A percentile compares a stretch with the other conserved stretches of the same genome.
These are phyloP conservation scores for Eidolon dupreanum DNA, from an alignment of 2,797 vertebrate species.

Conservation along the genomic window DNA sequence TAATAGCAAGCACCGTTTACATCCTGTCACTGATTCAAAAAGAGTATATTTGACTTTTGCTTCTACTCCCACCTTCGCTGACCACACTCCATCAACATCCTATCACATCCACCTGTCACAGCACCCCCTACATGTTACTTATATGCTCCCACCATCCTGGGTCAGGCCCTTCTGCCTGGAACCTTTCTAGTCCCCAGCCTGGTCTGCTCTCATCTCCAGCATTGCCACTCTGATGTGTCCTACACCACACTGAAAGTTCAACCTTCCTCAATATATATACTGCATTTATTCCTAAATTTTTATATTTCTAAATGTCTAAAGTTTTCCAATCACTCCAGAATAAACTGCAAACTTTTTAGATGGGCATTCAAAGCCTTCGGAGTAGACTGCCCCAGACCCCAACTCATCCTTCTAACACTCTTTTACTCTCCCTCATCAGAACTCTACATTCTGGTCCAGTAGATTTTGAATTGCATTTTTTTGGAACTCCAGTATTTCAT, in stretches of 20 bases:
- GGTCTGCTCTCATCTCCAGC: neutral
- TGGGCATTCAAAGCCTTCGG: neutral
- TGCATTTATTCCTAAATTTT: neutral
- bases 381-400: neutral
- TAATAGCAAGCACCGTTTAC: neutral
- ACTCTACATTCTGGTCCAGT: neutral
- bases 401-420: neutral
- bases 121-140: too few relatives aligned
- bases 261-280: neutral
- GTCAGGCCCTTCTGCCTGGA: neutral
- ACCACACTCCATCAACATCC: neutral
- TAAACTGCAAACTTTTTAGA: neutral
- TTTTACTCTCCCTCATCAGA: neutral
- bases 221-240: neutral
- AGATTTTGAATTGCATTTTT: neutral
- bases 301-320: neutral
- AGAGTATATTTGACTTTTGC: neutral
- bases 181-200: neutral
- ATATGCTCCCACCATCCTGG: neutral
- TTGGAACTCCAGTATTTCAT: neutral
- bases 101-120: neutral
- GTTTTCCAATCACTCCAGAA: neutral
- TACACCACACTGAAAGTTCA: neutral
- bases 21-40: neutral
- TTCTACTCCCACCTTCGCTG: neutral